A percentile compares a stretch with the other conserved stretches of the same genome.
Evolutionary conservation across 2,888 invertebrate species (phyloP).

Genomic region (Meganola albula): DNA sequence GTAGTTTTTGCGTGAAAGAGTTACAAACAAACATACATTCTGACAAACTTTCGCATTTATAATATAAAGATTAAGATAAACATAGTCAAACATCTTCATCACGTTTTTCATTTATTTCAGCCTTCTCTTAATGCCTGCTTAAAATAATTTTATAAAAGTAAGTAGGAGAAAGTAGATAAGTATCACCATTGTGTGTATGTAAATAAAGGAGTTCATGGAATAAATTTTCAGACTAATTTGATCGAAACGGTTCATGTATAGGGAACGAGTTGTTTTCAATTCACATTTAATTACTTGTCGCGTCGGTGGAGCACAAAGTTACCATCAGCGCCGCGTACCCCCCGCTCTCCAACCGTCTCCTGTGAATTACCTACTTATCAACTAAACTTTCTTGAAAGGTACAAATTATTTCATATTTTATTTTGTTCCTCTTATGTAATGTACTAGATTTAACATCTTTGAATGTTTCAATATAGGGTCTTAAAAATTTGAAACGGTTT

Average conservation of each 20-base stretch:
- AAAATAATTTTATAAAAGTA: too few species aligned
- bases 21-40: too few species aligned
- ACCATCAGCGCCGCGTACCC: constrained; percentile 26
- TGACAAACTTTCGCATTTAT: too few species aligned
- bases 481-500: too few species aligned
- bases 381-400: constrained; percentile 18
- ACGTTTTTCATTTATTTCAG: too few species aligned
- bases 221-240: neutral
- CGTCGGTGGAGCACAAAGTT: constrained; percentile 32
- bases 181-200: too few species aligned
- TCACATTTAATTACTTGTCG: constrained; percentile 46
- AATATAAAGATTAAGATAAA: too few species aligned
- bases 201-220: neutral
- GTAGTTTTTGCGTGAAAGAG: too few species aligned
- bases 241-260: neutral
- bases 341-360: constrained; percentile 20
- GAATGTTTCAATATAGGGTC: too few species aligned
- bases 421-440: constrained; percentile 14
- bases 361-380: constrained; percentile 13
- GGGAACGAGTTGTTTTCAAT: constrained; percentile 43
- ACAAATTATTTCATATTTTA: constrained; percentile 13
- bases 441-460: constrained; percentile 13
- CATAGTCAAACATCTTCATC: too few species aligned
- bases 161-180: too few species aligned
- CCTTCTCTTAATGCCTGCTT: too few species aligned